Percentiles rank a stretch among this genome's conserved stretches.
Evolutionary conservation across 2,113 vertebrate species (phyloP).

Genomic region (Oreochromis tanganicae): DNA sequence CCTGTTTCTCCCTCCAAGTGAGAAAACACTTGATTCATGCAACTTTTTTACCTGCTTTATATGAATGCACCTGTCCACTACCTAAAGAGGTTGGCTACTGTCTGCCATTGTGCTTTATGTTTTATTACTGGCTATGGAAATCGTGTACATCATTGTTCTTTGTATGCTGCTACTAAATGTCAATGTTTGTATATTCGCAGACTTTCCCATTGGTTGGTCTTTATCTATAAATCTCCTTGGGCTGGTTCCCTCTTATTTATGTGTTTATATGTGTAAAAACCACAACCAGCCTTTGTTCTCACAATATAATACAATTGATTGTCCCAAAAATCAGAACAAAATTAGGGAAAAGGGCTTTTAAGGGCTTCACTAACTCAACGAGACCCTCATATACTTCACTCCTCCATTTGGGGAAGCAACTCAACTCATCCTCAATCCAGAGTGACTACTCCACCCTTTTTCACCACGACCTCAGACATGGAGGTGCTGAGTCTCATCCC

Average conservation of each 20-base stretch:
- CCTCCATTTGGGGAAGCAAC: not conserved
- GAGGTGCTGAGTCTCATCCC: not conserved
- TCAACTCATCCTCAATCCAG: not conserved
- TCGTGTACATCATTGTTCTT: not conserved
- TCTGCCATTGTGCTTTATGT: not conserved
- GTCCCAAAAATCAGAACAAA: not conserved
- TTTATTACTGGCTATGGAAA: not conserved
- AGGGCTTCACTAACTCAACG: not conserved
- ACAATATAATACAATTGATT: not conserved
- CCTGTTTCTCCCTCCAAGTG: not conserved
- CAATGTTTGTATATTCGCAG: not conserved
- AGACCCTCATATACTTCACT: not conserved
- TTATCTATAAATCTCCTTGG: not conserved
- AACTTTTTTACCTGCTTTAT: not conserved
- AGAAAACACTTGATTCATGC: not conserved
- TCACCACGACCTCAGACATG: not conserved
- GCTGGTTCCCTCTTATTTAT: not conserved
- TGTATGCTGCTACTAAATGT: not conserved
- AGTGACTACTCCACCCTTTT: not conserved
- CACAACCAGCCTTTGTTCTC: not conserved
- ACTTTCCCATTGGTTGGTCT: not conserved
- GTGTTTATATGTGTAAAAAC: not conserved
- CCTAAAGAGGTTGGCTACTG: not conserved
- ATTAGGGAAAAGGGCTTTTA: not conserved
- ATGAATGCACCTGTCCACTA: not conserved